Evolutionary conservation across 2,888 invertebrate genomes (phyloP).

Genomic region (Drosophila sordidula): DNA sequence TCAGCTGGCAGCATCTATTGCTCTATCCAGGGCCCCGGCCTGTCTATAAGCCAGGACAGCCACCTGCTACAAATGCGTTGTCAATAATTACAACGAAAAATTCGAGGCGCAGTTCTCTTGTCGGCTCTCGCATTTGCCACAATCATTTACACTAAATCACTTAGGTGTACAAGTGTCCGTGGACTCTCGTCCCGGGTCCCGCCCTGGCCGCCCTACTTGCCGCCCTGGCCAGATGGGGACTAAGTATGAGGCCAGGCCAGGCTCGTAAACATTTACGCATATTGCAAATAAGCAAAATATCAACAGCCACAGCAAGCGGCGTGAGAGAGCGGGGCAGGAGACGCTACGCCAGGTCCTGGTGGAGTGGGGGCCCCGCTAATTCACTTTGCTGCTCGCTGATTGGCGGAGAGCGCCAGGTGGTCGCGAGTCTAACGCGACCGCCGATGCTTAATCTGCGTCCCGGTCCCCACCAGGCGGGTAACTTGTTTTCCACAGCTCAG

Average conservation of each 20-base stretch:
- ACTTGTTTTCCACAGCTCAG: constrained; percentile 35
- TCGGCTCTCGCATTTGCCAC: constrained; percentile 64
- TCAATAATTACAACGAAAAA: constrained; percentile 73
- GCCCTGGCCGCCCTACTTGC: no score
- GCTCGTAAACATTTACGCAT: constrained; percentile 79
- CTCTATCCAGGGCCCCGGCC: constrained; percentile 37
- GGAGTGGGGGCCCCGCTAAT: constrained; percentile 68
- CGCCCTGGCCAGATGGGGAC: no score
- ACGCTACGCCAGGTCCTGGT: constrained; percentile 27
- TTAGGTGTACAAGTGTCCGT: constrained; percentile 76
- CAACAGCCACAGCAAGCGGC: constrained; percentile 33
- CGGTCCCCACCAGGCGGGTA: constrained; percentile 13
- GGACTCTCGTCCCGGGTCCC: neutral
- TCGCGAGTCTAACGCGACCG: constrained; percentile 75
- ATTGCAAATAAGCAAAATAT: constrained; percentile 72
- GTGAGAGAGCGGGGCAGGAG: constrained; percentile 8
- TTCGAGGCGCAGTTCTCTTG: constrained; percentile 21
- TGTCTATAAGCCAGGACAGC: constrained; percentile 39
- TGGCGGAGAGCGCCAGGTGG: constrained; percentile 84
- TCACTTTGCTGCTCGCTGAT: constrained; percentile 80
- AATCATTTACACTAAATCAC: constrained; percentile 81
- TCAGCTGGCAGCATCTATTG: constrained; percentile 19
- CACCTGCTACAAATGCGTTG: constrained; percentile 68
- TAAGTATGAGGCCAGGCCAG: constrained; percentile 36
- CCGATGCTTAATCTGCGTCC: constrained; percentile 63